A percentile compares a stretch with the other conserved stretches of the same genome.
Evolutionary conservation across 1,140 invertebrate genomes (phyloP).

Genomic region (Stratiolaelaps scimitus): DNA sequence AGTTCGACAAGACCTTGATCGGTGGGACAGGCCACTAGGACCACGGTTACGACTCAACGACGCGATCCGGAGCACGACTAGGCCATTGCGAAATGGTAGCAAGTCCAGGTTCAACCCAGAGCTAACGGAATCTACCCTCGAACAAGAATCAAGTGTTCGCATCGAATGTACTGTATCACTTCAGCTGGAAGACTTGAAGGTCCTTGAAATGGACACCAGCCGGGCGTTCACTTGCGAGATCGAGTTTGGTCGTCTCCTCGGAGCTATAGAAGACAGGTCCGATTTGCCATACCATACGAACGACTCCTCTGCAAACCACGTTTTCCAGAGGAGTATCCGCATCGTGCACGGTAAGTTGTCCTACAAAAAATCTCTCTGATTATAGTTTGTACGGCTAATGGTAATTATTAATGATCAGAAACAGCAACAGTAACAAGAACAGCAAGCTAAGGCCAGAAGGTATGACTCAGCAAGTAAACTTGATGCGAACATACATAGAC

Average conservation of each 20-base stretch:
- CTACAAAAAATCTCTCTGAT: too few relatives aligned
- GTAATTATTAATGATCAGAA: too few relatives aligned
- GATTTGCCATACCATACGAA: too few relatives aligned
- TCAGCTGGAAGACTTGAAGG: background rate
- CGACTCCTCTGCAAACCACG: background rate
- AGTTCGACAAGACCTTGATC: background rate
- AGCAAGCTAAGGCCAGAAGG: too few relatives aligned
- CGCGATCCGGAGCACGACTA: background rate
- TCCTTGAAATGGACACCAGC: background rate
- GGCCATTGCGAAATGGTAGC: background rate
- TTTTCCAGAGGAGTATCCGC: slow-evolving; percentile 6
- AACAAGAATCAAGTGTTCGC: background rate
- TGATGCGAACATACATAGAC: too few relatives aligned
- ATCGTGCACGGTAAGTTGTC: slow-evolving; percentile 2
- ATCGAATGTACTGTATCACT: background rate
- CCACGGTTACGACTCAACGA: too few relatives aligned
- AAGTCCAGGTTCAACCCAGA: background rate
- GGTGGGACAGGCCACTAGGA: too few relatives aligned
- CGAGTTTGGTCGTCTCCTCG: background rate
- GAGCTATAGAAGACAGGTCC: background rate
- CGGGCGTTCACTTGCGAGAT: slow-evolving; percentile 1
- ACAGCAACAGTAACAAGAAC: too few relatives aligned
- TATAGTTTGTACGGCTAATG: too few relatives aligned
- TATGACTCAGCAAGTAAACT: too few relatives aligned
- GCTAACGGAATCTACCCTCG: background rate